Evolutionary conservation across 2,797 vertebrate species (phyloP).

Genomic region (Pelochelys cantorii): DNA sequence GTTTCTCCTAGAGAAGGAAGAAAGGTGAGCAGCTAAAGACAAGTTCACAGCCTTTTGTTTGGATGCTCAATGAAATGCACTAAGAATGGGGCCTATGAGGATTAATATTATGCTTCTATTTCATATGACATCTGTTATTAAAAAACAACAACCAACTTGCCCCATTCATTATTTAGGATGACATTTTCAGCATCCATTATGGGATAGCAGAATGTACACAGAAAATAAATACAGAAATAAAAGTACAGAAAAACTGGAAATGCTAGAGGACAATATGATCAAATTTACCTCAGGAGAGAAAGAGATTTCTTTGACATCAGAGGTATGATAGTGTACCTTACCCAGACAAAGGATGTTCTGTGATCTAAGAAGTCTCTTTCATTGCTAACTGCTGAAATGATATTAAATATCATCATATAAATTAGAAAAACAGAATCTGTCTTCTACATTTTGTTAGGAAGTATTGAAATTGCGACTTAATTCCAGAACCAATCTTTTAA

Average conservation of each 20-base stretch:
- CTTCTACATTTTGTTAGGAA: constrained; percentile 55
- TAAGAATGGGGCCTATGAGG: not conserved
- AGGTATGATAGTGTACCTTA: not conserved
- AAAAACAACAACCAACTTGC: not conserved
- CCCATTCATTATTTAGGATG: not conserved
- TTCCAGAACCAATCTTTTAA: constrained; percentile 76
- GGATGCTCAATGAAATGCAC: not conserved
- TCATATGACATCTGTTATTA: not conserved
- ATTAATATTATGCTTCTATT: not conserved
- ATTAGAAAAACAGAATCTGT: constrained; percentile 14
- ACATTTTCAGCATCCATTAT: not conserved
- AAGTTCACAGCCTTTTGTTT: not conserved
- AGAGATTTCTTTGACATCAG: constrained; percentile 4
- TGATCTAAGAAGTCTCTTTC: constrained; percentile 25
- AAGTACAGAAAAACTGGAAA: not conserved
- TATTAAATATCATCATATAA: constrained; percentile 45
- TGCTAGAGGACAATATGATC: not conserved
- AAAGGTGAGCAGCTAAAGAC: not conserved
- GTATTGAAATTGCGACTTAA: constrained; percentile 70
- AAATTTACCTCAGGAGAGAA: not conserved
- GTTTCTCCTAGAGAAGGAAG: not conserved
- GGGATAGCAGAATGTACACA: rapidly evolving
- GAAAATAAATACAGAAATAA: not conserved
- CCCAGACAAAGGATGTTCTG: not conserved
- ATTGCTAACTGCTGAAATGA: constrained; percentile 18